Evolutionary conservation across 2,888 invertebrate species (phyloP), one percentile per base, ranked within the genome.

Genomic region (Ochropleura plecta): DNA sequence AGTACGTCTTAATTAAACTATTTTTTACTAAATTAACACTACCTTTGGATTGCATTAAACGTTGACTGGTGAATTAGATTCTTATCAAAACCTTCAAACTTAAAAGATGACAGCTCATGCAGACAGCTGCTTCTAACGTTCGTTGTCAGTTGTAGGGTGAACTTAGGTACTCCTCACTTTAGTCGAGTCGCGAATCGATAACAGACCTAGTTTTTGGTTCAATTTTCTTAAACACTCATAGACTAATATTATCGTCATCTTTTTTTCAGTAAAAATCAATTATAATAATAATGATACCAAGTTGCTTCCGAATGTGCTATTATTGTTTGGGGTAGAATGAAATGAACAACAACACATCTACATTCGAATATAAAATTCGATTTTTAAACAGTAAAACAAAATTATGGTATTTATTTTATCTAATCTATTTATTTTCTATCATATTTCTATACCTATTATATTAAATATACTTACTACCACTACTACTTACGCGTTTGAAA

Each of bases 191-290:
- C 3, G 49, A 63, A 6, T 30, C 46, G n/a, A 44, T 46, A 70
- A 18, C 4, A 30, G 20, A 42, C 12, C 5, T 40, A 67, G 14
- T 69, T 30, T 57, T 57, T 16, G 7, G 30, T 57, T 20, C 14
- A 57, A 57, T n/a, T 10, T 42, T 60, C 60, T n/a, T 62, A n/a
- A 62, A 42, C 18, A 10, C 18, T 65, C 81, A 70, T 70, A 79
- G 66, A 79, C 70, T n/a, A 81, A 80, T 49, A 68, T 30, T 51
- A 16, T 40, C 18, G n/a, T 51, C 5, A 51, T 46, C 49, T 57
- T 49, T n/a, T 30, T 44, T 30, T 44, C n/a, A 49, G 12, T 10
- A n/a, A n/a, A n/a, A n/a, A n/a, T n/a, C n/a, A n/a, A 10, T 30
- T 30, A 30, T 40, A 40, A 20, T 59, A 18, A 7, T 10, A 3